Conservation (phyloP, 2,888 invertebrate genomes). For the Lasioglossum lativentre region DNA sequence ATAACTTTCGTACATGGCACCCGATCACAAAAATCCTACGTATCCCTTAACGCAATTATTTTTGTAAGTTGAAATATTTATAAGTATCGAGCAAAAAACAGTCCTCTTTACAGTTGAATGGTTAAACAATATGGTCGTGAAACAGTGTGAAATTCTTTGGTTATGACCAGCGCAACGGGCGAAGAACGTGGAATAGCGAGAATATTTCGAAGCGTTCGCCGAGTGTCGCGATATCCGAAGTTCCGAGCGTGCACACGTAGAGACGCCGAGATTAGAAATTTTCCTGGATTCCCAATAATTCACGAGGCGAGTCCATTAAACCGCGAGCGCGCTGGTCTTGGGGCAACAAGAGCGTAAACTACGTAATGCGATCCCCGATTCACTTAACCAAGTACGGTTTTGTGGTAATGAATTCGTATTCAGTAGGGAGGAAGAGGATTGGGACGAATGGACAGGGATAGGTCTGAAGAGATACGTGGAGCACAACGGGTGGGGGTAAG, state of each 20-base stretch:
- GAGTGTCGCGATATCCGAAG: neutral
- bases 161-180: neutral
- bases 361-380: constrained; percentile 17
- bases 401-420: constrained; percentile 47
- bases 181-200: neutral
- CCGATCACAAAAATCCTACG: too few relatives aligned
- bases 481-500: neutral
- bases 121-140: too few relatives aligned
- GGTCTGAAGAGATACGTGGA: neutral
- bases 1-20: too few relatives aligned
- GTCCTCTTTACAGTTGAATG: too few relatives aligned
- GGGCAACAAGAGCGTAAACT: constrained; percentile 23
- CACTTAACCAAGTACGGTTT: constrained; percentile 37
- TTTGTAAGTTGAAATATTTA: too few relatives aligned
- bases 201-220: neutral
- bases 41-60: too few relatives aligned
- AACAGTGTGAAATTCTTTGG: neutral
- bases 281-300: neutral
- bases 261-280: neutral
- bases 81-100: too few relatives aligned
- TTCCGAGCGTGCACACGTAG: neutral
- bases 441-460: neutral
- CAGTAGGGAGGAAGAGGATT: neutral
- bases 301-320: constrained; percentile 17
- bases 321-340: neutral